phyloP scores from a whole-genome alignment of 2,888 invertebrate species.

The Drosophila recens region DNA sequence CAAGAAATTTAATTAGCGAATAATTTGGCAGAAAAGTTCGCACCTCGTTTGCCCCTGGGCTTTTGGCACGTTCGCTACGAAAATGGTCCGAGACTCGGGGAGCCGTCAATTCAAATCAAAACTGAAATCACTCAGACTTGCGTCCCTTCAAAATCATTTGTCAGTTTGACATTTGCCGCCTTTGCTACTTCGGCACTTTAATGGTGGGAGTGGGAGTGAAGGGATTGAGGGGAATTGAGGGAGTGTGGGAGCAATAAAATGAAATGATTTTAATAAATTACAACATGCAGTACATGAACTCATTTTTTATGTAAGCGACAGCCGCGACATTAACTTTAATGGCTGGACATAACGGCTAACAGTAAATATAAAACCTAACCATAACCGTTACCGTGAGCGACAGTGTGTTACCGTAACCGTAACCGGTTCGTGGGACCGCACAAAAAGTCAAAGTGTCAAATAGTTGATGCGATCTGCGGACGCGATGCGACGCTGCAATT shows the following conservation, averaged over 20 bases:
- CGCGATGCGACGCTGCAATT: slow-evolving; percentile 31
- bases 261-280: slow-evolving; percentile 64
- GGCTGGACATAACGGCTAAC: slow-evolving; percentile 50
- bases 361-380: slow-evolving; percentile 32
- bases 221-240: background rate
- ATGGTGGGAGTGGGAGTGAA: background rate
- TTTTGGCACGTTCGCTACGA: slow-evolving; percentile 22
- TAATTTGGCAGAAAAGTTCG: slow-evolving; percentile 58
- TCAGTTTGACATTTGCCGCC: slow-evolving; percentile 39
- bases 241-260: slow-evolving; percentile 20
- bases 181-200: background rate
- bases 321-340: slow-evolving; percentile 60
- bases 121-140: slow-evolving; percentile 44
- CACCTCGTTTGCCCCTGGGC: slow-evolving; percentile 47
- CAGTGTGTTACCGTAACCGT: slow-evolving; percentile 18
- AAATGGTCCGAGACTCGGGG: slow-evolving; percentile 1
- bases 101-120: slow-evolving; percentile 48
- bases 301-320: slow-evolving; percentile 72
- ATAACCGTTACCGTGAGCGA: slow-evolving; percentile 37
- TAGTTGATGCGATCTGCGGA: slow-evolving; percentile 55
- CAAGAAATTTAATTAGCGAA: slow-evolving; percentile 74
- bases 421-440: slow-evolving; percentile 65
- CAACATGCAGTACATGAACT: slow-evolving; percentile 61
- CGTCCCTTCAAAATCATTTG: slow-evolving; percentile 39
- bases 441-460: slow-evolving; percentile 70